phyloP scores from a whole-genome alignment of 2,888 invertebrate species.

The Hypena proboscidalis region DNA sequence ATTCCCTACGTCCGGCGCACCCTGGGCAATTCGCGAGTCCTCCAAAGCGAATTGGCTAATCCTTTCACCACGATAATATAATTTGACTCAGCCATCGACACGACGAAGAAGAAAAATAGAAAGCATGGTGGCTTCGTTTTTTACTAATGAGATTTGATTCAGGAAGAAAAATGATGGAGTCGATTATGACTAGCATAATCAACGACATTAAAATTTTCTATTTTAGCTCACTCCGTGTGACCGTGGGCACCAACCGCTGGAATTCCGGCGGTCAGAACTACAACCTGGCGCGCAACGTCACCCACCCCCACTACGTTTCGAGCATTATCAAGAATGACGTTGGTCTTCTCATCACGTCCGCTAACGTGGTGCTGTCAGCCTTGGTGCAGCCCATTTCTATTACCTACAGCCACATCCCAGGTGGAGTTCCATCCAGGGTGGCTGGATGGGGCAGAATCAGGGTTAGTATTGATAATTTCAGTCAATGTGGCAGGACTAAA shows the following conservation, averaged over 20 bases:
- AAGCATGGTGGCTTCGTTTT: no score
- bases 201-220: not conserved
- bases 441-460: slow-evolving; percentile 68
- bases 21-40: no score
- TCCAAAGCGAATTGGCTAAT: no score
- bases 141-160: no score
- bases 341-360: slow-evolving; percentile 53
- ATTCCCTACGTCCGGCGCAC: no score
- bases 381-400: slow-evolving; percentile 42
- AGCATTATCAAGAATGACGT: slow-evolving; percentile 65
- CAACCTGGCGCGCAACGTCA: slow-evolving; percentile 56
- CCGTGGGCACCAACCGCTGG: slow-evolving; percentile 66
- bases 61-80: no score
- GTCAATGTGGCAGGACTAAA: no score
- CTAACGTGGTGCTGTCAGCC: slow-evolving; percentile 28
- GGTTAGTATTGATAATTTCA: slow-evolving; percentile 44
- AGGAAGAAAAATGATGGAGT: no score
- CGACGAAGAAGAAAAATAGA: no score
- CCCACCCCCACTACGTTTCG: slow-evolving; percentile 60
- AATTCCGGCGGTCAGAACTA: slow-evolving; percentile 56
- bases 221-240: slow-evolving; percentile 54
- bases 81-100: no score
- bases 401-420: slow-evolving; percentile 35
- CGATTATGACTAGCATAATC: no score
- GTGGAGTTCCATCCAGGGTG: slow-evolving; percentile 42